Evolutionary conservation across 2,113 vertebrate genomes (phyloP).

Genomic region (Prietella phreatophila): DNA sequence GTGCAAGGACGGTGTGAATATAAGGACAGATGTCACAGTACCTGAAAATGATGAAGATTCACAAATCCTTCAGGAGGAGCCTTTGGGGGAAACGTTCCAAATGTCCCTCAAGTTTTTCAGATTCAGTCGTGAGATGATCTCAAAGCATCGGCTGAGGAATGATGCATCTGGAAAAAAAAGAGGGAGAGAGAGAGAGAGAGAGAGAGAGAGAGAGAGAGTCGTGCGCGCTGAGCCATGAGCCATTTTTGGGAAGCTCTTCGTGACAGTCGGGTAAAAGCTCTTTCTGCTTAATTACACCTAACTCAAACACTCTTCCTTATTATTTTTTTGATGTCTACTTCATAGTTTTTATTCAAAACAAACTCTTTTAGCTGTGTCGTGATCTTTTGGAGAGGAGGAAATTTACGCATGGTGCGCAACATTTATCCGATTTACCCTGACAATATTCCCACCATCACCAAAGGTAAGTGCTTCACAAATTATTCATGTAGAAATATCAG

Average conservation of each 20-base stretch:
- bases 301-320: neutral
- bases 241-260: constrained; percentile 55
- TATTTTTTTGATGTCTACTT: neutral
- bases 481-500: neutral
- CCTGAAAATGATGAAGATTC: constrained; percentile 50
- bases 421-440: neutral
- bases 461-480: constrained; percentile 25
- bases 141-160: constrained; percentile 36
- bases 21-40: constrained; percentile 53
- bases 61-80: constrained; percentile 57
- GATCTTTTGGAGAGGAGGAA: constrained; percentile 17
- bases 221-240: constrained; percentile 52
- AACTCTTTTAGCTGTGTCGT: neutral
- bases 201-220: constrained; percentile 43
- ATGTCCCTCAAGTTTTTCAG: constrained; percentile 55
- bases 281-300: neutral
- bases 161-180: constrained; percentile 26
- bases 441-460: neutral
- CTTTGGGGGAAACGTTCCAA: constrained; percentile 54
- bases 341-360: neutral
- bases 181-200: constrained; percentile 35
- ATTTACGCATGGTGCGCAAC: constrained; percentile 47
- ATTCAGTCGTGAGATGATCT: constrained; percentile 45
- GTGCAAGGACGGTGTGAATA: neutral
- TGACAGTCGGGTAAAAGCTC: constrained; percentile 15